Percentiles rank a stretch among this genome's conserved stretches.
Evolutionary conservation across 1,140 invertebrate species (phyloP).

Genomic region (Lepidurus couesii): DNA sequence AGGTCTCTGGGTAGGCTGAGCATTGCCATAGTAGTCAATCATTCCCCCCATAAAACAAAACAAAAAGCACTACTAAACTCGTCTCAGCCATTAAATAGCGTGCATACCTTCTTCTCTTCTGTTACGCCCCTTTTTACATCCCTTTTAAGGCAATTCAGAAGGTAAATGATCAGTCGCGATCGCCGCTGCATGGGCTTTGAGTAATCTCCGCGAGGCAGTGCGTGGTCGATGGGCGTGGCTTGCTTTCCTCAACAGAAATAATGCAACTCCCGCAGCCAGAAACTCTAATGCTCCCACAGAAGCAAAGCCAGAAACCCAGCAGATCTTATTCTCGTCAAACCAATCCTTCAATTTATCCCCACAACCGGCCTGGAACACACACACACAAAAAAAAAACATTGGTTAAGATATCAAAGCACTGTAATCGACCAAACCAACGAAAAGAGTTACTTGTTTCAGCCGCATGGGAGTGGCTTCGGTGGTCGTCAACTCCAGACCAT

Average conservation of each 20-base stretch:
- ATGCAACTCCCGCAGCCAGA: constrained; percentile 32
- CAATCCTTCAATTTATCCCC: constrained; percentile 30
- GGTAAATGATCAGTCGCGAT: constrained; percentile 31
- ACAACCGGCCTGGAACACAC: constrained; percentile 26
- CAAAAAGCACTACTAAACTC: too few species aligned
- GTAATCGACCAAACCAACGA: too few species aligned
- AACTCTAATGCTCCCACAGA: constrained; percentile 35
- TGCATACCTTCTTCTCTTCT: too few species aligned
- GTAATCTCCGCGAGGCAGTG: constrained; percentile 14
- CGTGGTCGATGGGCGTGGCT: constrained; percentile 26
- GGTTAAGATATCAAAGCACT: neutral
- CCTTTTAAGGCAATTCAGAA: constrained; percentile 31
- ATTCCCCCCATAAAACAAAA: too few species aligned
- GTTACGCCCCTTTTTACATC: neutral
- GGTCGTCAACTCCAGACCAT: constrained; percentile 32
- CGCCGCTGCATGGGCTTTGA: constrained; percentile 19
- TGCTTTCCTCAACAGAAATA: constrained; percentile 33
- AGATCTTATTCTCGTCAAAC: constrained; percentile 35
- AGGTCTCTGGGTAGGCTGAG: neutral
- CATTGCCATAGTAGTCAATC: neutral
- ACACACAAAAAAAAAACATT: neutral
- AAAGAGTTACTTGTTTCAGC: neutral
- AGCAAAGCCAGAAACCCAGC: constrained; percentile 34
- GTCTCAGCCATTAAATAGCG: too few species aligned
- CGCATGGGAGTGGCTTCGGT: constrained; percentile 1